A percentile compares a stretch with the other conserved stretches of the same genome.
phyloP scores from a whole-genome alignment of 2,888 invertebrate genomes.

The Chloroclysta siterata region DNA sequence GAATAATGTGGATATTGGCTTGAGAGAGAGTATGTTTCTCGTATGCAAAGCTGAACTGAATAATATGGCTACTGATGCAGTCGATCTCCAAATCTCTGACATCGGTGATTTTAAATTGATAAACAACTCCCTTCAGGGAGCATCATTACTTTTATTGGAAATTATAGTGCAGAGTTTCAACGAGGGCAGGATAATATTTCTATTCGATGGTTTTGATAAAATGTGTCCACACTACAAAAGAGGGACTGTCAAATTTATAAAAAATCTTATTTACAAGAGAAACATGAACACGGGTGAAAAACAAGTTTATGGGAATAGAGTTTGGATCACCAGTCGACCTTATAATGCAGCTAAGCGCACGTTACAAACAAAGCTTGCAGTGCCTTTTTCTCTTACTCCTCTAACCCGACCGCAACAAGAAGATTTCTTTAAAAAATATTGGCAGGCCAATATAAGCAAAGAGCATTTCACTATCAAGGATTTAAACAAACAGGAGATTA shows the following conservation, averaged over 20 bases:
- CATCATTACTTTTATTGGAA: slow-evolving; percentile 2
- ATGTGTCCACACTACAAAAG: slow-evolving; percentile 2
- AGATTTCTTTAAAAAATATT: slow-evolving; percentile 1
- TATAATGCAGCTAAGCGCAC: not conserved
- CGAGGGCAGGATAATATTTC: not conserved
- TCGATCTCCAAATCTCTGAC: not conserved
- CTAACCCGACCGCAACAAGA: not conserved
- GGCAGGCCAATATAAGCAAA: slow-evolving; percentile 5
- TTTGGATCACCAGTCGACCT: slow-evolving; percentile 4
- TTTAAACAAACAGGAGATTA: not conserved
- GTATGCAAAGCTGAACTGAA: slow-evolving; percentile 5
- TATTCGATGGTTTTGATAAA: slow-evolving; percentile 4
- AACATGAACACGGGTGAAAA: not conserved
- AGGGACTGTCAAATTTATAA: not conserved
- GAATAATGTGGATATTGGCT: not conserved
- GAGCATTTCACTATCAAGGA: not conserved
- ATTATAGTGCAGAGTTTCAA: not conserved
- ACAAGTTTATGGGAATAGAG: not conserved
- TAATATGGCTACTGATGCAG: not conserved
- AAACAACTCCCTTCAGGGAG: not conserved
- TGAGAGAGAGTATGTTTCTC: slow-evolving; percentile 2
- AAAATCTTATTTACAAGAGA: not conserved
- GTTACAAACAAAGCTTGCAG: not conserved
- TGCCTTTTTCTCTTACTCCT: not conserved
- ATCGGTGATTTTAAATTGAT: not conserved